Base-by-base conservation (phyloP, 2,888 invertebrate species). In the Sarcophaga caerulescens region DNA sequence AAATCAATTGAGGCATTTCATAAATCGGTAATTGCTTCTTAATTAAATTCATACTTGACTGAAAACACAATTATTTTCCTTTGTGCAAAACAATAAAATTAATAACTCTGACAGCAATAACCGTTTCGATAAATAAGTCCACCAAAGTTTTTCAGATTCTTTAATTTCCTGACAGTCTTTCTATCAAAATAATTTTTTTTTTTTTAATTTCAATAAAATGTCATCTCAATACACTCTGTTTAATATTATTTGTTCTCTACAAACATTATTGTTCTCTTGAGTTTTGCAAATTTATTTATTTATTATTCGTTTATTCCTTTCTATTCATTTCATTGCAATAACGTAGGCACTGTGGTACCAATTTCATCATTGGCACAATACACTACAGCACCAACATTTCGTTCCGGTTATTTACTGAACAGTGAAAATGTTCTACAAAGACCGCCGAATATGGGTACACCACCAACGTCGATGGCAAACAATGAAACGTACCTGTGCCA, bases 361-460 rank as follows among this genome's bases (percentile, higher is more conserved):
- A 90, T 93, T 65, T 90, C 91, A 25, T 92, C 93, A 17, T 87
- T 93, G 83, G 90, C 92, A 21, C 92, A 93, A 78, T 93, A 93
- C 85, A 92, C 93, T 17, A 92, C 92, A 59, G 92, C 92, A 35
- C 92, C 93, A 66, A 92, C 92, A 47, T 91, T 92, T 79, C 92
- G 92, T 52, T 89, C 92, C 3, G 92, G 92, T 44, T 93, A 92
- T 81, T 89, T 93, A 69, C 89, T 93, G 81, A 92, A 91, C 84
- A 89, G 91, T 59, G 92, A 92, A 63, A 90, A 90, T 23, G 89
- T 91, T 62, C 84, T 92, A 12, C 91, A 92, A 80, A 90, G 93
- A 19, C 91, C 92, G n/a, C 86, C 88, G 59, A 89, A 89, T 69
- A 89, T 90, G 4, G 88, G 89, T 35, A 91, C 92, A 60, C 92